phyloP scores from a whole-genome alignment of 2,797 vertebrate species.

The Cossypha caffra region DNA sequence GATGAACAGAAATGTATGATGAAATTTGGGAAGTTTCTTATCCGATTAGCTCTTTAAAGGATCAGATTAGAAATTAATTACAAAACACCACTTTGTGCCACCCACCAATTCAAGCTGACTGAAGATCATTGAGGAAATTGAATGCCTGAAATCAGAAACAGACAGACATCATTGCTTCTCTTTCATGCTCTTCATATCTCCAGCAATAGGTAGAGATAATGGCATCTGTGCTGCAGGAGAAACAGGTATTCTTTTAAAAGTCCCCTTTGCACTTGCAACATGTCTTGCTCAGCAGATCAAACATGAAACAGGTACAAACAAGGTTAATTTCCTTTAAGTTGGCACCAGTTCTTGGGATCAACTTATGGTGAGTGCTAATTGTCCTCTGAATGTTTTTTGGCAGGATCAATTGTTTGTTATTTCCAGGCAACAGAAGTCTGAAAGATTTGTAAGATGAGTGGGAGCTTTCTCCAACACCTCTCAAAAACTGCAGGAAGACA shows the following conservation, averaged over 20 bases:
- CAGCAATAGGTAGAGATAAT: not conserved
- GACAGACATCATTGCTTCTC: not conserved
- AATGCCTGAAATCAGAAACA: not conserved
- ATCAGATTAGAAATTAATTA: not conserved
- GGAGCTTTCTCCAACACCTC: not conserved
- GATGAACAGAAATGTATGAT: not conserved
- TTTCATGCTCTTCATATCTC: not conserved
- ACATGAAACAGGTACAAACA: not conserved
- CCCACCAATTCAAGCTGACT: not conserved
- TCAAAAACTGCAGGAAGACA: not conserved
- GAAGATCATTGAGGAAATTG: not conserved
- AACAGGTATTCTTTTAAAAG: not conserved
- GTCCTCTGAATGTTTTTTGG: not conserved
- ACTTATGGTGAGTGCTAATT: not conserved
- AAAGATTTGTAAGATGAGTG: not conserved
- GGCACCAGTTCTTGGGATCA: not conserved
- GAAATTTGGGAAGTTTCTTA: not conserved
- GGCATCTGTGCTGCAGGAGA: not conserved
- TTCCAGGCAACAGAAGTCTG: not conserved
- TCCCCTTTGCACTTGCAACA: not conserved
- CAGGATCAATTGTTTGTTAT: not conserved
- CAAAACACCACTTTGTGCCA: not conserved
- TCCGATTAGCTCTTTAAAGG: not conserved
- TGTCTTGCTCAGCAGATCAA: not conserved
- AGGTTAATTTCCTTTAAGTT: not conserved